Evolutionary conservation across 2,797 vertebrate species (phyloP).

Genomic region (Danio kyathit): DNA sequence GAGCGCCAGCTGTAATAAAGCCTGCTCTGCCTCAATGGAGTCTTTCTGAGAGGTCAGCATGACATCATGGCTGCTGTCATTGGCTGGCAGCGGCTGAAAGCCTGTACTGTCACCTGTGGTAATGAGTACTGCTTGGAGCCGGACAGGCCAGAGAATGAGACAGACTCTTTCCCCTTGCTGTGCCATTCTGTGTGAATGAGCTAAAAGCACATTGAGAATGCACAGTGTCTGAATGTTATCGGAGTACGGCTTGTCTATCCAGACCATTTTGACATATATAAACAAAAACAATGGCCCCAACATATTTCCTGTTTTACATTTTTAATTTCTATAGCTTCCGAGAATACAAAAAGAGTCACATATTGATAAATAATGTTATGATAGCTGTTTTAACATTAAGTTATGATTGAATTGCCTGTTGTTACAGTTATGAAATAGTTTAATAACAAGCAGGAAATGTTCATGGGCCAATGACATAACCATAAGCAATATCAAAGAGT

Average conservation of each 20-base stretch:
- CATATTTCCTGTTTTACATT: too few species aligned
- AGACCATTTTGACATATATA: too few species aligned
- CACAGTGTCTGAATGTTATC: neutral
- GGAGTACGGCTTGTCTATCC: too few species aligned
- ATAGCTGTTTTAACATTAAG: too few species aligned
- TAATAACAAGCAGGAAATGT: too few species aligned
- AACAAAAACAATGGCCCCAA: too few species aligned
- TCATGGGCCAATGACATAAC: too few species aligned
- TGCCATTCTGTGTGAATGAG: conserved; percentile 10
- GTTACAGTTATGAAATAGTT: too few species aligned
- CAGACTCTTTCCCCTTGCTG: conserved; percentile 4
- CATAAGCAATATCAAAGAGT: neutral
- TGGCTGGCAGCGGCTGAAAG: conserved; percentile 53
- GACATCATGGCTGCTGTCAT: conserved; percentile 58
- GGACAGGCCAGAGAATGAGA: conserved; percentile 23
- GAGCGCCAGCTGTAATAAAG: conserved; percentile 39
- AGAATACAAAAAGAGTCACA: too few species aligned
- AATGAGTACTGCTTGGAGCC: conserved; percentile 32
- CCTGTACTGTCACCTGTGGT: conserved; percentile 55
- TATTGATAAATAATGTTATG: too few species aligned
- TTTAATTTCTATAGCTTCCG: too few species aligned
- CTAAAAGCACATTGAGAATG: conserved; percentile 13
- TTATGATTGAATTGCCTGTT: too few species aligned
- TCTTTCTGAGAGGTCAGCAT: conserved; percentile 52
- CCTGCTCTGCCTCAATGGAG: conserved; percentile 46